These are phyloP conservation scores for Amiota mariae DNA, from an alignment of 2,888 invertebrate genomes.

Conservation along the genomic window DNA sequence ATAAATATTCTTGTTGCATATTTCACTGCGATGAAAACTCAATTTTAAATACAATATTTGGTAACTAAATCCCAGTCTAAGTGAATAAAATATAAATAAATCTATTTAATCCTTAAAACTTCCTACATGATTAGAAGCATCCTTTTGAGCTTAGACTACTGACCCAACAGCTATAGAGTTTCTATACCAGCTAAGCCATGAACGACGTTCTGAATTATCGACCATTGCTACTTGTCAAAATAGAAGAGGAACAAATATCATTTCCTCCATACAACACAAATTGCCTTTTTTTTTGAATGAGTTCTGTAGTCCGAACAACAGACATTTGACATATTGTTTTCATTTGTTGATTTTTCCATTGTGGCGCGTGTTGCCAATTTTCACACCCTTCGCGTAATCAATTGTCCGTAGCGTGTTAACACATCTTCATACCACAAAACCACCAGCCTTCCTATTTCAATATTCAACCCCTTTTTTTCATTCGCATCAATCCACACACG, in stretches of 20 bases:
- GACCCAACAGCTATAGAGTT: slow-evolving; percentile 45
- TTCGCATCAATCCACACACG: background rate
- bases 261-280: slow-evolving; percentile 37
- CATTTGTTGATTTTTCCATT: slow-evolving; percentile 38
- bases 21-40: slow-evolving; percentile 41
- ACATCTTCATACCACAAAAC: slow-evolving; percentile 45
- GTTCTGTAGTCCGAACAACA: background rate
- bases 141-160: background rate
- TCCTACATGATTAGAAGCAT: background rate
- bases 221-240: slow-evolving; percentile 72
- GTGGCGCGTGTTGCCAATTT: slow-evolving; percentile 68
- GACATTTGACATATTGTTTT: slow-evolving; percentile 70
- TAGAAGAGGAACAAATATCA: slow-evolving; percentile 25
- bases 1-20: slow-evolving; percentile 51
- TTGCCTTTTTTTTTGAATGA: slow-evolving; percentile 31
- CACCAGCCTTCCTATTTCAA: background rate
- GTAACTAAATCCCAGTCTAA: background rate
- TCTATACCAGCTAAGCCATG: slow-evolving; percentile 50
- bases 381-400: slow-evolving; percentile 63
- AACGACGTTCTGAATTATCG: slow-evolving; percentile 64
- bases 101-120: background rate
- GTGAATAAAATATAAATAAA: background rate
- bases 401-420: slow-evolving; percentile 65
- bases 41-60: background rate
- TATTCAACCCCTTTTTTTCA: slow-evolving; percentile 17